Percentiles rank a stretch among this genome's conserved stretches.
Evolutionary conservation across 2,797 vertebrate species (phyloP).

Genomic region (Nyctibius grandis): DNA sequence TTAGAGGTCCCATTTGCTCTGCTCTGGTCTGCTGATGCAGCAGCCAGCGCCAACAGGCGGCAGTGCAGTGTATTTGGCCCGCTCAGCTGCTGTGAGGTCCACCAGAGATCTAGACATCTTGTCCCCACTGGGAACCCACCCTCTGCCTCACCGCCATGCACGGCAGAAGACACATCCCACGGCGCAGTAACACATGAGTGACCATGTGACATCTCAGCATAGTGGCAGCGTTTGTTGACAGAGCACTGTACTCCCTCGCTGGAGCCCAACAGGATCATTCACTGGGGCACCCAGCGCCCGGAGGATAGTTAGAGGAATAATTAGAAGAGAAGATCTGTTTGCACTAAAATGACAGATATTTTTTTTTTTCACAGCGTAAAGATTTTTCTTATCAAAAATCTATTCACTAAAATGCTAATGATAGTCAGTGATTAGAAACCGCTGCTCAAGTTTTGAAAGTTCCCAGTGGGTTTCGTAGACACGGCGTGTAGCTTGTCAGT

Average conservation of each 20-base stretch:
- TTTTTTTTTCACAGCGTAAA: slow-evolving; percentile 49
- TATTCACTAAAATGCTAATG: slow-evolving; percentile 78
- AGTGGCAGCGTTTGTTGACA: not conserved
- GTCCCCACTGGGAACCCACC: not conserved
- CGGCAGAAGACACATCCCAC: not conserved
- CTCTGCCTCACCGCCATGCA: too few relatives aligned
- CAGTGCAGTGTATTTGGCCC: not conserved
- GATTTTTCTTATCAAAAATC: slow-evolving; percentile 75
- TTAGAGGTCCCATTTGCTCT: not conserved
- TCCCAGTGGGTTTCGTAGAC: slow-evolving; percentile 75
- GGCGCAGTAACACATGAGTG: rapidly evolving
- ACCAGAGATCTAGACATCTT: not conserved
- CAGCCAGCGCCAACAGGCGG: rapidly evolving
- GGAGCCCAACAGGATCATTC: not conserved
- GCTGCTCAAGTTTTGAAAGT: slow-evolving; percentile 76
- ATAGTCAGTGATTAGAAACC: slow-evolving; percentile 79
- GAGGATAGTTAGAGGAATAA: slow-evolving; percentile 23
- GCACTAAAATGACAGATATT: not conserved
- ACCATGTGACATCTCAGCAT: not conserved
- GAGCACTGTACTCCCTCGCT: not conserved
- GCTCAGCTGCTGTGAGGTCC: too few relatives aligned
- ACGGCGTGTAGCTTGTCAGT: slow-evolving; percentile 75
- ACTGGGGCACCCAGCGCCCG: not conserved
- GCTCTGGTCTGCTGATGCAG: not conserved
- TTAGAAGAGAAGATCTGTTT: slow-evolving; percentile 61